phyloP scores from a whole-genome alignment of 1,140 invertebrate genomes.

The Argopecten irradians region DNA sequence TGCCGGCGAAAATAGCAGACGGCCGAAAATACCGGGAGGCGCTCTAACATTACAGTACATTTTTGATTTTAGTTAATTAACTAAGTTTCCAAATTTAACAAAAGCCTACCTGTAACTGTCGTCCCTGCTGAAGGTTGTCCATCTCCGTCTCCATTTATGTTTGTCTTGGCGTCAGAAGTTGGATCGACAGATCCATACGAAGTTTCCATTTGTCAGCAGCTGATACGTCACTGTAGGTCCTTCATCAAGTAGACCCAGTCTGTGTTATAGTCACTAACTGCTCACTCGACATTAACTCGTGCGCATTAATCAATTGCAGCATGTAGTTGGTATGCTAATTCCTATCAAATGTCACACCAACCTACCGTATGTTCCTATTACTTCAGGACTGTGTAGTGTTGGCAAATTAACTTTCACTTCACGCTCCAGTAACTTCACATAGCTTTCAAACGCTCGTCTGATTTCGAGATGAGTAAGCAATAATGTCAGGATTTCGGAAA shows the following conservation, averaged over 20 bases:
- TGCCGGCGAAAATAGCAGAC: too few species aligned
- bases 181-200: background rate
- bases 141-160: background rate
- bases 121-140: background rate
- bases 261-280: background rate
- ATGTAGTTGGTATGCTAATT: background rate
- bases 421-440: background rate
- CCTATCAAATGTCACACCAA: background rate
- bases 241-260: too few species aligned
- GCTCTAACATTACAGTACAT: too few species aligned
- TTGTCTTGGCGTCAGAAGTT: background rate
- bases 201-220: background rate
- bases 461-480: background rate
- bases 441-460: background rate
- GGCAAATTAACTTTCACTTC: conserved; percentile 13
- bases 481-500: background rate
- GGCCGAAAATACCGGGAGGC: too few species aligned
- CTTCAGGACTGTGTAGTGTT: background rate
- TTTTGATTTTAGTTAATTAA: too few species aligned
- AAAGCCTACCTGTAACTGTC: background rate
- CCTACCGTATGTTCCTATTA: background rate
- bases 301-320: background rate
- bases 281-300: background rate
- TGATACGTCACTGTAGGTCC: too few species aligned
- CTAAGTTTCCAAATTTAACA: too few species aligned